These are phyloP conservation scores for Leucophenga montana DNA, from an alignment of 2,888 invertebrate species.

Conservation along the genomic window DNA sequence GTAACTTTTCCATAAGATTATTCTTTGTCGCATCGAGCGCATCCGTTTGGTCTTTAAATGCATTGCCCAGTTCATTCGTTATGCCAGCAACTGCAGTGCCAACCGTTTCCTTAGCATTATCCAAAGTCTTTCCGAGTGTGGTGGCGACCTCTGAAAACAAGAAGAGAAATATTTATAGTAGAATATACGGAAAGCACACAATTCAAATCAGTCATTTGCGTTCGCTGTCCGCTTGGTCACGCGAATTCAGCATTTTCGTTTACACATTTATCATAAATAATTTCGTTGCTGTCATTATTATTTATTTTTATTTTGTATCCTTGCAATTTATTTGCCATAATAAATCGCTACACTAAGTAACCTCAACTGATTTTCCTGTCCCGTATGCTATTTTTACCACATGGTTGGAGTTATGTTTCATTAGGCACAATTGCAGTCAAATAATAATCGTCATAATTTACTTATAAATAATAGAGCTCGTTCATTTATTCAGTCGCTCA, in stretches of 20 bases:
- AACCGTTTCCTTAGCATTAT: slow-evolving; percentile 66
- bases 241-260: not conserved
- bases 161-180: not conserved
- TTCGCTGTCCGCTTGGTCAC: not conserved
- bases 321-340: not conserved
- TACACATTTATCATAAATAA: not conserved
- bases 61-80: slow-evolving; percentile 62
- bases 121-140: slow-evolving; percentile 56
- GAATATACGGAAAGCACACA: too few species aligned
- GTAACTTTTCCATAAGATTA: slow-evolving; percentile 61
- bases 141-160: slow-evolving; percentile 54
- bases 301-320: not conserved
- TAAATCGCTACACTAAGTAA: too few species aligned
- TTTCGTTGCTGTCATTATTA: slow-evolving; percentile 8
- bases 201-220: not conserved
- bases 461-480: slow-evolving; percentile 3
- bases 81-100: slow-evolving; percentile 61
- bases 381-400: too few species aligned
- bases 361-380: too few species aligned
- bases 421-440: slow-evolving; percentile 12
- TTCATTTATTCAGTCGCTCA: not conserved
- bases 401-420: not conserved
- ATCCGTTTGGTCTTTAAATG: slow-evolving; percentile 59
- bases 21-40: slow-evolving; percentile 62
- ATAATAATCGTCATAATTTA: slow-evolving; percentile 8